Conservation (phyloP, 2,797 vertebrate genomes). For the Lophius americanus region DNA sequence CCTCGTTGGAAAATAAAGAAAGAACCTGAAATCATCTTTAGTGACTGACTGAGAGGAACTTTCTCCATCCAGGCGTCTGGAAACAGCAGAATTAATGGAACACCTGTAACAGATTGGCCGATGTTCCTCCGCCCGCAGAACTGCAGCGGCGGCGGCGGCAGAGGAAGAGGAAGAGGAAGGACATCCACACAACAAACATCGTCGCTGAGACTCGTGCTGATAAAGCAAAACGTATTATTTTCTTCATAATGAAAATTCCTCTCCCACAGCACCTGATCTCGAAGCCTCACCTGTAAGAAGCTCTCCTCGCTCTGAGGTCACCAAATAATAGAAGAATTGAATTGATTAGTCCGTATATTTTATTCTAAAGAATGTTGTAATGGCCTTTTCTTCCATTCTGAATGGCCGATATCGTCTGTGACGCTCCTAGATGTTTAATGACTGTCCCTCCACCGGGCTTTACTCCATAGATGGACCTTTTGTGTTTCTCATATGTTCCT, state of each 20-base stretch:
- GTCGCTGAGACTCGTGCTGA: constrained; percentile 68
- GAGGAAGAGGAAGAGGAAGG: constrained; percentile 11
- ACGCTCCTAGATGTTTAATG: constrained; percentile 63
- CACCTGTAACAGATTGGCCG: constrained; percentile 59
- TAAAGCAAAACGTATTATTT: constrained; percentile 75
- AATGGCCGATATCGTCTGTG: constrained; percentile 46
- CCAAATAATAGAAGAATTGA: constrained; percentile 78
- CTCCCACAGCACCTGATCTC: constrained; percentile 75
- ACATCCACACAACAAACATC: constrained; percentile 47
- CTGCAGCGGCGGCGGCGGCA: constrained; percentile 1
- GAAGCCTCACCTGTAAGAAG: constrained; percentile 67
- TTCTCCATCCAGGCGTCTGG: constrained; percentile 60
- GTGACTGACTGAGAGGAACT: constrained; percentile 27
- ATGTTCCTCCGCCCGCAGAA: constrained; percentile 34
- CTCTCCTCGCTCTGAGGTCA: constrained; percentile 68
- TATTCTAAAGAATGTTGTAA: constrained; percentile 66
- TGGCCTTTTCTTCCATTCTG: constrained; percentile 61
- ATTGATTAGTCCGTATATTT: constrained; percentile 72
- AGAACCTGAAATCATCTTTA: not conserved
- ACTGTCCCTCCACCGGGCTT: constrained; percentile 71
- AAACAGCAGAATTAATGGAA: constrained; percentile 64
- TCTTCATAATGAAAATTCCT: constrained; percentile 77
- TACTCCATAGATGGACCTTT: constrained; percentile 51
- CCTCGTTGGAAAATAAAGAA: too few species aligned
- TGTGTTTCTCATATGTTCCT: constrained; percentile 42